Percentiles rank a stretch among this genome's conserved stretches.
These are phyloP conservation scores for Torymus auratus DNA, from an alignment of 2,888 invertebrate genomes.

Conservation along the genomic window DNA sequence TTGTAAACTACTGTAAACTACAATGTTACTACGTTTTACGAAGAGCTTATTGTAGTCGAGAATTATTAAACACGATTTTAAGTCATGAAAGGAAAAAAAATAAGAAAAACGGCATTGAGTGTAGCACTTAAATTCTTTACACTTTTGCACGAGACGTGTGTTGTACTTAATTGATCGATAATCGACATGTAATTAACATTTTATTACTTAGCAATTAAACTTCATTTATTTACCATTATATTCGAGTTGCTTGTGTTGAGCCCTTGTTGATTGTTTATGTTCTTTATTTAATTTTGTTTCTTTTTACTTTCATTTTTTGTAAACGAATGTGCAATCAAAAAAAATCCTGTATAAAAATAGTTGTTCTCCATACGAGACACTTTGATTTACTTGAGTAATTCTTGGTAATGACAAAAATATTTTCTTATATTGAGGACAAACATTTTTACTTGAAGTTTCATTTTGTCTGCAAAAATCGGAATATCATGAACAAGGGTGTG, in stretches of 20 bases:
- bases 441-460: constrained; percentile 14
- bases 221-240: constrained; percentile 74
- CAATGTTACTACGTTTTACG: constrained; percentile 77
- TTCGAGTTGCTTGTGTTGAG: constrained; percentile 68
- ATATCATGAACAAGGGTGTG: constrained; percentile 26
- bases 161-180: constrained; percentile 74
- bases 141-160: constrained; percentile 77
- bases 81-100: constrained; percentile 63
- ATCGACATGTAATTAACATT: constrained; percentile 75
- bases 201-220: constrained; percentile 76
- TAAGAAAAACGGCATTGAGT: constrained; percentile 72
- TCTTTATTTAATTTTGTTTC: constrained; percentile 46
- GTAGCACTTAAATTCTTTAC: constrained; percentile 76
- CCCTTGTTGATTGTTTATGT: constrained; percentile 63
- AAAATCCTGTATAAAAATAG: no score
- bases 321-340: constrained; percentile 54
- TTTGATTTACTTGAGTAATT: constrained; percentile 13
- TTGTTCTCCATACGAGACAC: constrained; percentile 7
- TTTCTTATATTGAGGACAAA: constrained; percentile 7
- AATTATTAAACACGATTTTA: constrained; percentile 73
- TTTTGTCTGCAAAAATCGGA: constrained; percentile 10
- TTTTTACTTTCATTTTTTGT: constrained; percentile 38
- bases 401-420: background rate
- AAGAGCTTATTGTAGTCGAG: constrained; percentile 77
- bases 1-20: constrained; percentile 77